Evolutionary conservation across 2,797 vertebrate species (phyloP).

Genomic region (Thalassophryne amazonica): DNA sequence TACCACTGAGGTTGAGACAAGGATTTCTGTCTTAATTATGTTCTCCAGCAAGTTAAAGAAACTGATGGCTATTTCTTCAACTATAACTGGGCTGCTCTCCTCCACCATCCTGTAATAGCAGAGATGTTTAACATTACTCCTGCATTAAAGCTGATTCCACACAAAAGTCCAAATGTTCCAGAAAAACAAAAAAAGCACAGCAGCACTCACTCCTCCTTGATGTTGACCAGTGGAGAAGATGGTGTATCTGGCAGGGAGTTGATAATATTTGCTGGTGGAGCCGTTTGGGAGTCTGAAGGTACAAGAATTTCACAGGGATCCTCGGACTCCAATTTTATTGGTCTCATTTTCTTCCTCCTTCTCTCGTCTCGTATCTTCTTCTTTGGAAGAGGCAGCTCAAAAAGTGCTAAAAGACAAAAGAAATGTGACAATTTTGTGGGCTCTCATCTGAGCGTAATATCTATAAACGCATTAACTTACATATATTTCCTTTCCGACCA

Average conservation of each 20-base stretch:
- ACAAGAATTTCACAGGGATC: conserved; percentile 83
- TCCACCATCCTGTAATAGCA: conserved; percentile 83
- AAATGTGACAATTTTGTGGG: background rate
- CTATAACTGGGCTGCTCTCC: conserved; percentile 83
- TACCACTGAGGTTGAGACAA: conserved; percentile 86
- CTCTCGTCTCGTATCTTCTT: conserved; percentile 92
- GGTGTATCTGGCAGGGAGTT: conserved; percentile 80
- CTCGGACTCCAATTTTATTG: conserved; percentile 89
- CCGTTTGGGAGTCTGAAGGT: conserved; percentile 70
- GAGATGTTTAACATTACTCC: background rate
- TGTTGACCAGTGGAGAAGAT: conserved; percentile 75
- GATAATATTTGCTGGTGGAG: conserved; percentile 61
- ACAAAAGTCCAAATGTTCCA: background rate
- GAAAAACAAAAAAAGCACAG: background rate
- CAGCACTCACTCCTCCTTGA: conserved; percentile 95
- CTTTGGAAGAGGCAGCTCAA: conserved; percentile 89
- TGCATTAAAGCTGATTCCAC: background rate
- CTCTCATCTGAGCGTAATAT: background rate
- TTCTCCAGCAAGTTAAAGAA: conserved; percentile 92
- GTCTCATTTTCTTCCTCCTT: conserved; percentile 89
- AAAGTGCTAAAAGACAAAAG: conserved; percentile 77
- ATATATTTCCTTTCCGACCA: conserved; percentile 87
- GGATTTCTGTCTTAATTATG: conserved; percentile 84
- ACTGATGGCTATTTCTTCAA: conserved; percentile 92
- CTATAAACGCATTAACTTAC: conserved; percentile 65